These are phyloP conservation scores for Xanthorhoe spadicearia DNA, from an alignment of 2,888 invertebrate species.

Conservation along the genomic window DNA sequence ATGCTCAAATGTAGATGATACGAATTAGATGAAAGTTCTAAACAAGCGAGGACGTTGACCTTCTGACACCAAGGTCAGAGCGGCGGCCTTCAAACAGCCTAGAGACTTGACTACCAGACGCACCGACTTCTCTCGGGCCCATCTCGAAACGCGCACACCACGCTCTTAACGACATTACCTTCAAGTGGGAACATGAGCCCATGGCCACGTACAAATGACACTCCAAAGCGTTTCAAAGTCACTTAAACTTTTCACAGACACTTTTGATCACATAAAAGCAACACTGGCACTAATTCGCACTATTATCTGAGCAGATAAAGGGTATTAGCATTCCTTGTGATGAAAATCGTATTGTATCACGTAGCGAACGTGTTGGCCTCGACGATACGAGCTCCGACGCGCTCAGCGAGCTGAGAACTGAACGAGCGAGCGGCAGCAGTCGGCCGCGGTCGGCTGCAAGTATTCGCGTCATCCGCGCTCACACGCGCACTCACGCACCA, in stretches of 20 bases:
- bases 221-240: slow-evolving; percentile 65
- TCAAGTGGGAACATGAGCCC: slow-evolving; percentile 74
- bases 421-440: slow-evolving; percentile 56
- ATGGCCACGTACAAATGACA: slow-evolving; percentile 77
- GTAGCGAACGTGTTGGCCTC: slow-evolving; percentile 67
- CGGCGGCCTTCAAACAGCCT: slow-evolving; percentile 83
- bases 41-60: slow-evolving; percentile 80
- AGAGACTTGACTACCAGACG: slow-evolving; percentile 60
- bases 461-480: slow-evolving; percentile 79
- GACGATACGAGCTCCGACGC: slow-evolving; percentile 72
- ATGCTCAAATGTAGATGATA: slow-evolving; percentile 25
- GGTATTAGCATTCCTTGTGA: slow-evolving; percentile 61
- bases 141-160: slow-evolving; percentile 63
- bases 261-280: slow-evolving; percentile 52
- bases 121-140: slow-evolving; percentile 65
- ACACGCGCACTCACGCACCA: slow-evolving; percentile 78
- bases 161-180: slow-evolving; percentile 76
- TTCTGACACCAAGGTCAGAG: slow-evolving; percentile 81
- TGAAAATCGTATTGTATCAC: slow-evolving; percentile 54
- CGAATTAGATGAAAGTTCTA: slow-evolving; percentile 67
- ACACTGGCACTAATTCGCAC: slow-evolving; percentile 72
- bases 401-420: slow-evolving; percentile 73
- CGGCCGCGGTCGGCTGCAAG: slow-evolving; percentile 66
- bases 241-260: slow-evolving; percentile 64
- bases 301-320: slow-evolving; percentile 75